A percentile compares a stretch with the other conserved stretches of the same genome.
phyloP scores from a whole-genome alignment of 2,797 vertebrate genomes.

The Mormyrus proboscirostris region DNA sequence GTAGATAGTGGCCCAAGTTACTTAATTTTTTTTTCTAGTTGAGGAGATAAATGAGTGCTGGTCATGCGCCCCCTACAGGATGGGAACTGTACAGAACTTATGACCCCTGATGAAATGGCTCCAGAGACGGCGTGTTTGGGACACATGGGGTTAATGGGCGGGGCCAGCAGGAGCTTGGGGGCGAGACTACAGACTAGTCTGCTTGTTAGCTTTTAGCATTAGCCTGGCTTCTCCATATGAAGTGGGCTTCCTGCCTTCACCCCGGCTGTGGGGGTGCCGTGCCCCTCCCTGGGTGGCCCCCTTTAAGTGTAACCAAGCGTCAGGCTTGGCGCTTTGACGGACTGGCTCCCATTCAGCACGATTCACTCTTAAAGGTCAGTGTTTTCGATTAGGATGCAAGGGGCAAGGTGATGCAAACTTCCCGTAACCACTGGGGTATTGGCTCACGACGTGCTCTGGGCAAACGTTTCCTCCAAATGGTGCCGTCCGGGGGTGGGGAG shows the following conservation, averaged over 20 bases:
- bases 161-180: neutral
- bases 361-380: constrained; percentile 10
- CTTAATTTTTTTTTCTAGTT: constrained; percentile 3
- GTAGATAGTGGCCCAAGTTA: neutral
- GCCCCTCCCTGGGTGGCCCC: neutral
- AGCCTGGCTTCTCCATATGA: neutral
- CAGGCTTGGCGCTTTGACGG: neutral
- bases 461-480: neutral
- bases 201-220: neutral
- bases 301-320: neutral
- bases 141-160: neutral
- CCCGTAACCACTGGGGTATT: neutral
- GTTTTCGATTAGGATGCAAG: constrained; percentile 7
- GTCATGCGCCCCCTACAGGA: neutral
- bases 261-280: neutral
- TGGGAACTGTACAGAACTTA: neutral
- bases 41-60: neutral
- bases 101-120: neutral
- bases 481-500: neutral
- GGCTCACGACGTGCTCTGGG: neutral
- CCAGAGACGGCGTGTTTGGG: neutral
- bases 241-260: neutral
- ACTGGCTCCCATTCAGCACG: neutral
- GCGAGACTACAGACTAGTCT: neutral
- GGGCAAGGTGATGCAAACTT: neutral